Evolutionary conservation across 1,140 invertebrate species (phyloP).

Genomic region (Chlorops oryzae): DNA sequence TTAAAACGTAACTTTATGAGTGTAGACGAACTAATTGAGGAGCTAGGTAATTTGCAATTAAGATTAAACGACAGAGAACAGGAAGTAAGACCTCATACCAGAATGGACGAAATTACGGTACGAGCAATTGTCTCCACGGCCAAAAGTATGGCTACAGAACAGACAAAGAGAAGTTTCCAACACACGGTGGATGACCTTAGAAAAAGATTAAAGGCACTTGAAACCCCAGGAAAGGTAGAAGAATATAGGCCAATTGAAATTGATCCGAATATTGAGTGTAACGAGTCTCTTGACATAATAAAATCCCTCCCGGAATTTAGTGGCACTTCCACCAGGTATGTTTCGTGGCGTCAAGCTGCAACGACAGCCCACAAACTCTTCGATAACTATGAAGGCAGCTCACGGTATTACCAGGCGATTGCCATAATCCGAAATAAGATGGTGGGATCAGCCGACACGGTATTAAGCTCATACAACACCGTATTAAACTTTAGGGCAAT

Average conservation of each 20-base stretch:
- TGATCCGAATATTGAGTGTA: slow-evolving; percentile 3
- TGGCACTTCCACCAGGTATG: slow-evolving; percentile 15
- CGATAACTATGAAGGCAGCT: slow-evolving; percentile 12
- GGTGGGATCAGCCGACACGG: slow-evolving; percentile 14
- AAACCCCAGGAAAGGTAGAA: not conserved
- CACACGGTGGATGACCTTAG: not conserved
- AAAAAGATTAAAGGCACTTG: slow-evolving; percentile 1
- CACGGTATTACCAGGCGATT: slow-evolving; percentile 15
- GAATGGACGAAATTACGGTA: too few relatives aligned
- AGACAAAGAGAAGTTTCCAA: too few relatives aligned
- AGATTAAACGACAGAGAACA: too few relatives aligned
- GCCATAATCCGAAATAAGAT: slow-evolving; percentile 22
- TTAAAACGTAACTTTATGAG: too few relatives aligned
- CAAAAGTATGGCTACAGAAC: too few relatives aligned
- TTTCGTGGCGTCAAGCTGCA: slow-evolving; percentile 17
- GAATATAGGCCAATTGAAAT: slow-evolving; percentile 4
- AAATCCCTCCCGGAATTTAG: slow-evolving; percentile 17
- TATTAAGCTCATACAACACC: slow-evolving; percentile 16
- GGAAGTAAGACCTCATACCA: too few relatives aligned
- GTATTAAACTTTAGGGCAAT: slow-evolving; percentile 21
- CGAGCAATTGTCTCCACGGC: too few relatives aligned
- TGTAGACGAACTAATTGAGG: too few relatives aligned
- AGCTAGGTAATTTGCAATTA: too few relatives aligned
- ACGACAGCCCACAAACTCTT: slow-evolving; percentile 15
- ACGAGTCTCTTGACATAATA: slow-evolving; percentile 15